Evolutionary conservation across 35 echinoderm and acorn worm genomes (phyloP), one percentile per base, ranked within the genome.

Genomic region (Ptychodera flava): DNA sequence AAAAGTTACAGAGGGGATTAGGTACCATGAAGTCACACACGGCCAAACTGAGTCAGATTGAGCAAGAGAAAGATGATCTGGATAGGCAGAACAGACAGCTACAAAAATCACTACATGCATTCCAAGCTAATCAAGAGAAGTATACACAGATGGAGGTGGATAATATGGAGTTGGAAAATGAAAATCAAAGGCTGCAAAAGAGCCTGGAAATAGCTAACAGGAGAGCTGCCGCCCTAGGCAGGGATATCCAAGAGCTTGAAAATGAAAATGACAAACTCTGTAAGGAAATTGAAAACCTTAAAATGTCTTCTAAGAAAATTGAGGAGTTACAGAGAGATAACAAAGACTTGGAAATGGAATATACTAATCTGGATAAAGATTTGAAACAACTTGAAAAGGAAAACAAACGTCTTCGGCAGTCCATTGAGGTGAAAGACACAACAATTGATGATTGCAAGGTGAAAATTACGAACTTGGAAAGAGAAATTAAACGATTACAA

Each of bases 61-160:
- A 97, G 78, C 86, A 89, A 31, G 92, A 97, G 6, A 97, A 97
- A 83, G 95, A 97, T 34, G 95, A 97, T 77, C 53, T 89, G 29
- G 95, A 97, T 76, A 79, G 95, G 78, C 78, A 92, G 79, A 97
- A 97, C 86, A 91, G 95, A 38, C 92, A 94, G 36, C 79, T 97
- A 16, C 92, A 97, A 77, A 97, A 97, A 77, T 89, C 87, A 53
- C 81, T 97, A 32, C 88, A 89, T 16, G 89, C 90, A 31, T 80
- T 94, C 29, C 93, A 97, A 80, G 75, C 95, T 1, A 89, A 83
- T 31, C 92, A 97, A 80, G 92, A 93, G 80, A 93, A 86, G 85
- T 82, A 84, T 22, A 82, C 83, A 31, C 92, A 97, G 35, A 30
- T 97, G 78, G 95, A 97, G 90, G 95, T 97, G 89, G 95, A 97